Base-by-base conservation (phyloP, 2,888 invertebrate species). In the Eubasilissa splendida region DNA sequence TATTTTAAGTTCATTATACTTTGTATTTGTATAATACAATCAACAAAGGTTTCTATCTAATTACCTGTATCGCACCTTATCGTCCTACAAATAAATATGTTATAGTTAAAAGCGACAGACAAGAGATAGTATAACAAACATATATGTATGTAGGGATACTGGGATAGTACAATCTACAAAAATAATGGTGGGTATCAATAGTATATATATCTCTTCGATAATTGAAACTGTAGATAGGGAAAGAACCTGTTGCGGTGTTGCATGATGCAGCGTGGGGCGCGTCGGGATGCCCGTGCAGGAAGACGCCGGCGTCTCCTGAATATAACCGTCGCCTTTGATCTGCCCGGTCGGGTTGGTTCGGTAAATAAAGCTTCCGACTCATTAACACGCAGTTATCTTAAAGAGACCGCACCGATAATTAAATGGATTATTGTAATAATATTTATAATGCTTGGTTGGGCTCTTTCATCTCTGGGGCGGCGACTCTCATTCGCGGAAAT, bases 361-460 rank as follows among this genome's bases (percentile, higher is more conserved):
- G 75, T 75, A 79, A 79, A 79, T 79, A 79, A 58, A 79, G 80
- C 76, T 79, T 79, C 76, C 70, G 73, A 77, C 60, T 77, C 77
- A 80, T 80, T 80, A 80, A 80, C 80, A 77, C 77, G 77, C 76
- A 70, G 80, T 66, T 70, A 76, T 63, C 59, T 76, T 71, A 80
- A 80, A 80, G 80, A 80, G 76, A 82, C 82, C 80, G 80, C 76
- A 66, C 73, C 70, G 76, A 80, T 81, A 81, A 81, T 81, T 79
- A 83, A 83, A 83, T 78, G 81, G 81, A 81, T 80, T 82, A 82
- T 82, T 77, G 80, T 80, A 80, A 82, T 82, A 82, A 82, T 82
- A 82, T 82, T 82, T 82, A 80, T 78, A 80, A 78, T 65, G 42
- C n/a, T 22, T 75, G 77, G 74, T 52, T 59, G 56, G 52, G 14